phyloP scores from a whole-genome alignment of 2,888 invertebrate species.

The Altica lythri region DNA sequence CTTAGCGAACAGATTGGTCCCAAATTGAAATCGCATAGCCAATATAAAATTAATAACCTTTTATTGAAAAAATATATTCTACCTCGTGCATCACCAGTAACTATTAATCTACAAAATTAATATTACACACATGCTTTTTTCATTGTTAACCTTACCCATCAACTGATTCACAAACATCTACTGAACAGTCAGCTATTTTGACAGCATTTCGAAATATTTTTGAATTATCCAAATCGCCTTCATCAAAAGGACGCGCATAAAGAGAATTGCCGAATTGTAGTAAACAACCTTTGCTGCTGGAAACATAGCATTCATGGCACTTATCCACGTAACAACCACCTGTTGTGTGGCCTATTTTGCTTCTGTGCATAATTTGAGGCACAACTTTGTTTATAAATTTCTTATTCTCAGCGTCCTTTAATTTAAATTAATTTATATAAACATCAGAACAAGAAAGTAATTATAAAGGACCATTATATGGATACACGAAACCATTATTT shows the following conservation, averaged over 20 bases:
- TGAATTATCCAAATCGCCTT: conserved; percentile 50
- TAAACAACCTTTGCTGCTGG: conserved; percentile 59
- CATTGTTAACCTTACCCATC: conserved; percentile 58
- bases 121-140: not conserved
- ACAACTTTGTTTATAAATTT: conserved; percentile 42
- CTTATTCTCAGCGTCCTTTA: conserved; percentile 32
- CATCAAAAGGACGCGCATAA: conserved; percentile 52
- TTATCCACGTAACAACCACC: conserved; percentile 61
- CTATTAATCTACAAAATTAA: conserved; percentile 45
- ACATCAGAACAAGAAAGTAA: too few relatives aligned
- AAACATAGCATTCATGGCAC: conserved; percentile 60
- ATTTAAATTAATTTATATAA: too few relatives aligned
- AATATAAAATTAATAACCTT: conserved; percentile 63
- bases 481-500: too few relatives aligned
- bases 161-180: conserved; percentile 59
- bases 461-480: too few relatives aligned
- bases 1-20: conserved; percentile 60
- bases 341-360: conserved; percentile 57
- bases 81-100: conserved; percentile 62
- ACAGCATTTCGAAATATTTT: conserved; percentile 60
- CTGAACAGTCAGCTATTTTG: conserved; percentile 55
- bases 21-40: conserved; percentile 60
- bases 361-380: conserved; percentile 55
- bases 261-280: conserved; percentile 61
- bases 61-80: conserved; percentile 65